Conservation (phyloP, 2,113 vertebrate species). For the Apus apus region DNA sequence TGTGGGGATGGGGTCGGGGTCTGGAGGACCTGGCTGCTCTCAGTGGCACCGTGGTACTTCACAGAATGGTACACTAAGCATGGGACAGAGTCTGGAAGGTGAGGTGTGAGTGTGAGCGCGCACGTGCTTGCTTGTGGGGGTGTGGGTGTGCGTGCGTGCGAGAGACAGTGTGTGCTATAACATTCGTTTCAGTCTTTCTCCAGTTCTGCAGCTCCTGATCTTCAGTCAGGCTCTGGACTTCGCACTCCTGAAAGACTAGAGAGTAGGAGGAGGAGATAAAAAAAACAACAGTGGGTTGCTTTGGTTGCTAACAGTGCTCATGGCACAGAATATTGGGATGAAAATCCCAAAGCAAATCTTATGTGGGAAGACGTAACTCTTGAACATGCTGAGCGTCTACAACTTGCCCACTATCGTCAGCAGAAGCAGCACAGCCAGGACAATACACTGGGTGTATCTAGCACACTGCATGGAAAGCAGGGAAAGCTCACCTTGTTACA, state of each 20-base stretch:
- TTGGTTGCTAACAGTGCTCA: not conserved
- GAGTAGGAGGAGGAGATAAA: not conserved
- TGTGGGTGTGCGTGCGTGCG: conserved; percentile 30
- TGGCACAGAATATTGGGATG: not conserved
- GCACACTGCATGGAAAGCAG: accelerated
- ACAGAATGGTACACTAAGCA: conserved; percentile 81
- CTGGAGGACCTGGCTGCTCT: conserved; percentile 62
- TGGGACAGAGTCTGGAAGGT: conserved; percentile 65
- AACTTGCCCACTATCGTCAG: not conserved
- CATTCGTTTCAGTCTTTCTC: conserved; percentile 80
- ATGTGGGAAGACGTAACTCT: not conserved
- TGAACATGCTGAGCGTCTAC: not conserved
- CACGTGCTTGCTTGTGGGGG: conserved; percentile 55
- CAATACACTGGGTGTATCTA: not conserved
- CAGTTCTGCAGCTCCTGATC: conserved; percentile 72
- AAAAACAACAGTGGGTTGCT: not conserved
- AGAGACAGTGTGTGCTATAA: conserved; percentile 78
- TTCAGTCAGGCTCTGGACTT: conserved; percentile 61
- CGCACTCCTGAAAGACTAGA: conserved; percentile 64
- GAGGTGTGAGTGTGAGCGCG: conserved; percentile 53
- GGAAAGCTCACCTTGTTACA: conserved; percentile 87
- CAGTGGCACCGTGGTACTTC: conserved; percentile 75
- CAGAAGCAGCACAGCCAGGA: not conserved
- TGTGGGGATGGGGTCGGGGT: conserved; percentile 33
- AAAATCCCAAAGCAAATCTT: not conserved